Evolutionary conservation across 2,797 vertebrate genomes (phyloP), one percentile per base, ranked within the genome.

Genomic region (Poeciliopsis turneri): DNA sequence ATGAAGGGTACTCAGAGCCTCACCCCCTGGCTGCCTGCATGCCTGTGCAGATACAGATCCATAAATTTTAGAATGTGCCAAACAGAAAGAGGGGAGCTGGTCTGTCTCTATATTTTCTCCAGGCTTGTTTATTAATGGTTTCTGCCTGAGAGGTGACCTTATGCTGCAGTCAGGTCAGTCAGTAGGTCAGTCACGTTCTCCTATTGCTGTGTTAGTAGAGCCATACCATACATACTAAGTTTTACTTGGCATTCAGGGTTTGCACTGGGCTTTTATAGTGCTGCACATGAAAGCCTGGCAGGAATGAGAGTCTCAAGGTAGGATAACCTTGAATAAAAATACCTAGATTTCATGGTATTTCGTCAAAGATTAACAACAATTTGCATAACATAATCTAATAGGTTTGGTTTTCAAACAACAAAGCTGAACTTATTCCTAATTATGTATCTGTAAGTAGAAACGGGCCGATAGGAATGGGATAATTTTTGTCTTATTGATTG

Each of bases 1-100:
- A 93, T 93, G 84, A 74, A 84, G 82, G 71, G 72, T 80, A 74
- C 53, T 84, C 74, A 79, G 82, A 87, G 88, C 89, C 90, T 82
- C 87, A 78, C 84, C 83, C 86, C 85, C 82, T 39, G 46, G 47
- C 64, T 55, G 75, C 68, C 36, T 49, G 75, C 75, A 30, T 57
- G 36, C 73, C 51, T 75, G 79, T 78, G 75, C 80, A 68, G 73
- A 73, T 71, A 39, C 82, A 51, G 70, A 36, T 25, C 72, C 53
- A 75, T 78, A 66, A 9, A 85, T 47, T 81, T 74, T 25, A 69
- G 45, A 72, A 82, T 85, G 74, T 82, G 72, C 61, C 80, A 81
- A 75, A 72, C 39, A 84, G 46, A 77, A 84, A 47, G 51, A 77
- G 73, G 72, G 55, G 16, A 1, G 80, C 39, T 83, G 71, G 55